Evolutionary conservation across 23 tunicate genomes (phyloP).

Genomic region (Phallusia fumigata): DNA sequence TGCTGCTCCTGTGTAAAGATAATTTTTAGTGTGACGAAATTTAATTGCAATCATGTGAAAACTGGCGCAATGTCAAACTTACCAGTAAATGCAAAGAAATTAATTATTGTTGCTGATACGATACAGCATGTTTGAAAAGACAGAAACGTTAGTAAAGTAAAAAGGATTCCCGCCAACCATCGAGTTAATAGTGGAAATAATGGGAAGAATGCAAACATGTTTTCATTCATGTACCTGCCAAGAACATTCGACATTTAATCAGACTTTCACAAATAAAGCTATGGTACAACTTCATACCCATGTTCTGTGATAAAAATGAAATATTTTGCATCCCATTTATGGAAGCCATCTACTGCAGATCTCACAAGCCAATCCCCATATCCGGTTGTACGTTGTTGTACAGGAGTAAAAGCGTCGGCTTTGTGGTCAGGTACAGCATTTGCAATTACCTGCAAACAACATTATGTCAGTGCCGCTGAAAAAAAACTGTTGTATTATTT

Average conservation of each 20-base stretch:
- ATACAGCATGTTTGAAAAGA: conserved; percentile 54
- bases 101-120: conserved; percentile 38
- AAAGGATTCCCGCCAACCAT: conserved; percentile 15
- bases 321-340: conserved; percentile 95
- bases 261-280: background rate
- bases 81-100: conserved; percentile 54
- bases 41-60: background rate
- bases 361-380: conserved; percentile 32
- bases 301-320: conserved; percentile 50
- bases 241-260: background rate
- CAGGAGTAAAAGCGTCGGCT: conserved; percentile 87
- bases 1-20: conserved; percentile 38
- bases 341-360: conserved; percentile 63
- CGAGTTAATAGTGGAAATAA: conserved; percentile 51
- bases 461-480: background rate
- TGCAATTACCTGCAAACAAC: conserved; percentile 42
- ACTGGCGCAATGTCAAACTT: background rate
- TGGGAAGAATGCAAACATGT: conserved; percentile 88
- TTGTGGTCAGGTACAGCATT: conserved; percentile 86
- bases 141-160: background rate
- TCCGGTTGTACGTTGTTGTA: background rate
- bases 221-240: conserved; percentile 43
- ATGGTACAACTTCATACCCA: conserved; percentile 36
- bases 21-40: background rate
- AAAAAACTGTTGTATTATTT: background rate